Evolutionary conservation across 2,888 invertebrate species (phyloP).

Genomic region (Cataglyphis livida): DNA sequence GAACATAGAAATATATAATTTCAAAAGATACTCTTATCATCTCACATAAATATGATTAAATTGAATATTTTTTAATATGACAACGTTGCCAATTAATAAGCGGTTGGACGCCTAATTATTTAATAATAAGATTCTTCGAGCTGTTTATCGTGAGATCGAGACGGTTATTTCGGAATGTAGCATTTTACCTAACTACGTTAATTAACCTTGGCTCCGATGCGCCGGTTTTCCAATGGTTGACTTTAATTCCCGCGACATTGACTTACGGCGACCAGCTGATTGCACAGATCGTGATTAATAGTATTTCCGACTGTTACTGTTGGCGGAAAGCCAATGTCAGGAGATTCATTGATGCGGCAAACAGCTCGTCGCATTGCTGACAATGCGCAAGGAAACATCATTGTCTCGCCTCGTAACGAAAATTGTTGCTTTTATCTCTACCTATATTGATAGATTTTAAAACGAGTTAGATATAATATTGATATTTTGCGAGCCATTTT

Average conservation of each 20-base stretch:
- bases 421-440: neutral
- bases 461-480: neutral
- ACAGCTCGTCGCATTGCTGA: neutral
- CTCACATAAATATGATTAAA: neutral
- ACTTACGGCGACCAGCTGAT: slow-evolving; percentile 64
- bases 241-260: slow-evolving; percentile 69
- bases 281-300: slow-evolving; percentile 65
- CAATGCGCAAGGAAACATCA: slow-evolving; percentile 12
- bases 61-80: neutral
- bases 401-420: neutral
- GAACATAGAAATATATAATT: slow-evolving; percentile 8
- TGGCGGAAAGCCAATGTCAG: slow-evolving; percentile 69
- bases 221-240: slow-evolving; percentile 58
- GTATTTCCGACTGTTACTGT: slow-evolving; percentile 42
- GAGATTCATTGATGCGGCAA: slow-evolving; percentile 65
- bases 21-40: neutral
- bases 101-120: slow-evolving; percentile 37
- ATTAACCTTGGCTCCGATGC: slow-evolving; percentile 70
- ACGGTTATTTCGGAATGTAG: slow-evolving; percentile 57
- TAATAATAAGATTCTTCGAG: slow-evolving; percentile 13
- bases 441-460: neutral
- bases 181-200: slow-evolving; percentile 54
- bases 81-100: neutral
- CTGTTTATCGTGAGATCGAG: neutral
- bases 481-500: neutral